Evolutionary conservation across 2,888 invertebrate species (phyloP).

Genomic region (Muschampia plurimacula): DNA sequence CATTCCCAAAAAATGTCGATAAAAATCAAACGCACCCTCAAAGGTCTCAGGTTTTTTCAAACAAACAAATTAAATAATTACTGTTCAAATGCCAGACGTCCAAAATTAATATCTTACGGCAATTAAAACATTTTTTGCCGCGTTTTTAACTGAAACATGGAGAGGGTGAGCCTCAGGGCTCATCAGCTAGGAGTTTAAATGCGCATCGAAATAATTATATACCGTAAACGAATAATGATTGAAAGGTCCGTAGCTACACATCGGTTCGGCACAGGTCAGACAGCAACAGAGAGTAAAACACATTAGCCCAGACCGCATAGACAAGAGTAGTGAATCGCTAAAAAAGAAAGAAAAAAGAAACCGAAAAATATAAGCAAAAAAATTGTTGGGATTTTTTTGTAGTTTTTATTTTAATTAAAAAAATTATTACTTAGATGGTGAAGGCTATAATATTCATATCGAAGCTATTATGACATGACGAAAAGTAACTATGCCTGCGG

Average conservation of each 20-base stretch:
- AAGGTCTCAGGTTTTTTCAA: conserved; percentile 22
- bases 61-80: conserved; percentile 39
- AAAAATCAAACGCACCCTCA: conserved; percentile 21
- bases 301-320: background rate
- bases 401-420: too few species aligned
- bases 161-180: conserved; percentile 62
- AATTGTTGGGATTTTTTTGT: too few species aligned
- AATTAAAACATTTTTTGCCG: conserved; percentile 71
- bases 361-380: too few species aligned
- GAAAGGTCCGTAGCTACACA: conserved; percentile 70
- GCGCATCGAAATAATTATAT: conserved; percentile 82
- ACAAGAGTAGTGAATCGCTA: too few species aligned
- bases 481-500: too few species aligned
- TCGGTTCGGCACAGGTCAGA: conserved; percentile 56
- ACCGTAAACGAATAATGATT: conserved; percentile 77
- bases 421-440: too few species aligned
- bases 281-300: background rate
- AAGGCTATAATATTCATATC: too few species aligned
- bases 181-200: conserved; percentile 65
- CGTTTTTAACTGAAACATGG: conserved; percentile 29
- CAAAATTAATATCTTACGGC: conserved; percentile 68
- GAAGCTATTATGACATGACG: too few species aligned
- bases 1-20: conserved; percentile 22
- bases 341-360: too few species aligned
- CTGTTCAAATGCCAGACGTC: conserved; percentile 46